Base-by-base conservation (phyloP, 2,888 invertebrate genomes). In the Agrotis segetum region DNA sequence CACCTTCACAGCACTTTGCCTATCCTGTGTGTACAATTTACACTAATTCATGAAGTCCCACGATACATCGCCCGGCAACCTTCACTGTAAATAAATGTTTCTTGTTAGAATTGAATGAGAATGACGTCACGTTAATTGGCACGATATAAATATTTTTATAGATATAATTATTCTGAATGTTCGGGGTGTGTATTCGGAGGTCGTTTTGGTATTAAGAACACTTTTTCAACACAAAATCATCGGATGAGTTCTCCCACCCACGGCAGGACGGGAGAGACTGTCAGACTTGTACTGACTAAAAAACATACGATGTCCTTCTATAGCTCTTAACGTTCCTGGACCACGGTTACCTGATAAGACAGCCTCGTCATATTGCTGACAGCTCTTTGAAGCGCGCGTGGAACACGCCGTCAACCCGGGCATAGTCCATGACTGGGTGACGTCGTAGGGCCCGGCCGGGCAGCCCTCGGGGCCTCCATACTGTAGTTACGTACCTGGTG, bases 401-500 rank as follows among this genome's bases (percentile, higher is more conserved):
- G 6, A 7, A 34, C 34, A 7, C 6, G 34, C 34, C 34, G 34
- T 34, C 34, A 6, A 0, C 7, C 34, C 7, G 7, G 34, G 34
- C 7, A 34, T 34, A 7, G 34, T 34, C 34, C 34, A 34, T 7
- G 34, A 1, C 1, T 7, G 7, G 34, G 7, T 99, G 89, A 99
- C 98, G 91, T 99, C 98, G 94, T 99, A 99, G 69, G 99, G 98
- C 91, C 99, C 99, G 0, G 98, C 97, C 34, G 99, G 99, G 96
- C 99, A 99, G 86, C 99, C 99, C 96, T 99, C 99, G 1, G 99
- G 99, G 99, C 98, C 96, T 99, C 99, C 99, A 99, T 99, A 96
- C 99, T 98, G 96, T 99, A 99, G 56, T 99, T 99, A 93, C 98
- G 98, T 34, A 34, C 34, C 34, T 34, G 34, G 34, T 34, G 34